Percentiles rank a stretch among this genome's conserved stretches.
These are phyloP conservation scores for Frankliniella fusca DNA, from an alignment of 2,888 invertebrate species.

Conservation along the genomic window DNA sequence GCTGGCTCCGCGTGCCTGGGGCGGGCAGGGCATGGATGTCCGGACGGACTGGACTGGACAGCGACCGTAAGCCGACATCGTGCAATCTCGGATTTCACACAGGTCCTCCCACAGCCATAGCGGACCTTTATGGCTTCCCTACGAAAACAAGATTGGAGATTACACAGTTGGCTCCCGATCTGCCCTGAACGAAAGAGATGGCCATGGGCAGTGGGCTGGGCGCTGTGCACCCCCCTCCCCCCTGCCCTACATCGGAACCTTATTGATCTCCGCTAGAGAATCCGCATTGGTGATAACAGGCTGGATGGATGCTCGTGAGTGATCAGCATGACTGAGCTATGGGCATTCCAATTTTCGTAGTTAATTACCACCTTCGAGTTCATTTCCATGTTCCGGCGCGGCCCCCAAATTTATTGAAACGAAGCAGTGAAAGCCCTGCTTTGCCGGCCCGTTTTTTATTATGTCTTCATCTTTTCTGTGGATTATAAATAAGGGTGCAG, in stretches of 20 bases:
- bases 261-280: not conserved
- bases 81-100: conserved; percentile 10
- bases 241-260: not conserved
- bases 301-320: no score
- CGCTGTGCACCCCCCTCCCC: no score
- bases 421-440: not conserved
- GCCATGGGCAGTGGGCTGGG: not conserved
- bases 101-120: not conserved
- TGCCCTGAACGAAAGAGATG: not conserved
- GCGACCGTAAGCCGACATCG: not conserved
- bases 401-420: not conserved
- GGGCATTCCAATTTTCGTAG: no score
- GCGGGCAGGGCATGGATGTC: not conserved
- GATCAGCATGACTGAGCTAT: no score
- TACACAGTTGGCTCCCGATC: not conserved
- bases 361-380: not conserved
- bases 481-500: not conserved
- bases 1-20: not conserved
- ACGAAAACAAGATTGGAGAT: conserved; percentile 14
- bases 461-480: not conserved
- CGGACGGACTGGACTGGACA: no score
- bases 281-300: no score
- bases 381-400: not conserved
- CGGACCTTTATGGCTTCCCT: not conserved
- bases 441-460: not conserved